Evolutionary conservation across 1,140 invertebrate species (phyloP).

Genomic region (Cyrtorhinus lividipennis): DNA sequence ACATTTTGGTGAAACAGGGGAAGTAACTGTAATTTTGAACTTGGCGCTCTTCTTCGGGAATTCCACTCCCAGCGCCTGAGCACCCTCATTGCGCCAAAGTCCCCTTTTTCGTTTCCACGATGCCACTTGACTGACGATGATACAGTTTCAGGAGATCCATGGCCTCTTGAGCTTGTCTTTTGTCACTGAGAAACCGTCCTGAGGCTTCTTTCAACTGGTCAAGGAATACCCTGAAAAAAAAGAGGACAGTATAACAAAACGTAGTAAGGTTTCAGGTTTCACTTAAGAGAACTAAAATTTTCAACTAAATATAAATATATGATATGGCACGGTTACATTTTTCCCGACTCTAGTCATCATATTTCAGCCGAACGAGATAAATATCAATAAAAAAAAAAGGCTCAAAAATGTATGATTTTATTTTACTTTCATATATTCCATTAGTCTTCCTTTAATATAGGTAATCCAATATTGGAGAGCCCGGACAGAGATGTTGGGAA

Average conservation of each 20-base stretch:
- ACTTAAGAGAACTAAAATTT: too few relatives aligned
- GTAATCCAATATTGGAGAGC: too few relatives aligned
- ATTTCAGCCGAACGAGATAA: too few relatives aligned
- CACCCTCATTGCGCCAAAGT: slow-evolving; percentile 19
- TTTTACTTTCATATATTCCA: too few relatives aligned
- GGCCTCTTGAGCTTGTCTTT: slow-evolving; percentile 66
- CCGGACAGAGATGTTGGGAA: too few relatives aligned
- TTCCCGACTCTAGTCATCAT: too few relatives aligned
- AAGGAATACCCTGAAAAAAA: slow-evolving; percentile 47
- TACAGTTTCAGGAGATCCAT: slow-evolving; percentile 54
- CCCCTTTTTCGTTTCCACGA: slow-evolving; percentile 21
- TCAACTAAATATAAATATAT: too few relatives aligned
- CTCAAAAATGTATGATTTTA: too few relatives aligned
- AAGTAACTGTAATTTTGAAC: background rate
- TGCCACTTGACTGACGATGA: slow-evolving; percentile 24
- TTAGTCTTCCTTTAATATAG: too few relatives aligned
- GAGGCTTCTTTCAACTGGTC: slow-evolving; percentile 71
- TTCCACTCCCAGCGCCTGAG: background rate
- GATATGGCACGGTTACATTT: too few relatives aligned
- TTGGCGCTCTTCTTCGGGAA: background rate
- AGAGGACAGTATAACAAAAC: slow-evolving; percentile 1
- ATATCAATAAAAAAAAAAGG: too few relatives aligned
- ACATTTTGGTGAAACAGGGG: slow-evolving; percentile 3
- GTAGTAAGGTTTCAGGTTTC: too few relatives aligned
- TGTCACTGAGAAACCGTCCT: slow-evolving; percentile 60